phyloP scores from a whole-genome alignment of 2,797 vertebrate species.

The Rhabdophis nuchalis region DNA sequence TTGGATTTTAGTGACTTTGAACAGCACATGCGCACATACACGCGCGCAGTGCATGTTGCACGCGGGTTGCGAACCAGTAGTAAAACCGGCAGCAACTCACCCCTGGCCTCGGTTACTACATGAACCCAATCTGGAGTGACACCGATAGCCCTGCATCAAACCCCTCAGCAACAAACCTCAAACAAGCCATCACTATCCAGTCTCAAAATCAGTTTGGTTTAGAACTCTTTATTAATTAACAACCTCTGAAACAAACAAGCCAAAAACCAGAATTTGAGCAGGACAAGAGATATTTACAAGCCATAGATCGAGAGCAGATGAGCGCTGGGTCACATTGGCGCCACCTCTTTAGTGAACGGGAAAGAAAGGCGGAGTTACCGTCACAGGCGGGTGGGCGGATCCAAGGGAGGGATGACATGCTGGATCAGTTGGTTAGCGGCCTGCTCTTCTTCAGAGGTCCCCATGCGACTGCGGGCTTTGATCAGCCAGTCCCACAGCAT shows the following conservation, averaged over 20 bases:
- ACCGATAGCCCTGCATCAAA: not conserved
- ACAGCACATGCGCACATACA: too few species aligned
- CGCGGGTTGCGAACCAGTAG: too few species aligned
- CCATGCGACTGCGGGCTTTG: not conserved
- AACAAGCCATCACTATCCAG: not conserved
- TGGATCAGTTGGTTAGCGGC: not conserved
- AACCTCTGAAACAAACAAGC: not conserved
- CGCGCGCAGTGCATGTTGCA: too few species aligned
- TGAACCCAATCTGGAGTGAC: not conserved
- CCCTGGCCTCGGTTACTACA: not conserved
- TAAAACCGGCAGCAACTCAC: too few species aligned
- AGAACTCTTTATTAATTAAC: not conserved
- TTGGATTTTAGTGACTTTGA: too few species aligned
- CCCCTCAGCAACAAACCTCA: not conserved
- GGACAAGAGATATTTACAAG: not conserved
- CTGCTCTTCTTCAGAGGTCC: not conserved
- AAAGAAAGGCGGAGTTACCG: too few species aligned
- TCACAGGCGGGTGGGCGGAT: not conserved
- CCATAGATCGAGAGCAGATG: not conserved
- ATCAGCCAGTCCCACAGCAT: conserved; percentile 22
- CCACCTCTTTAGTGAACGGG: not conserved
- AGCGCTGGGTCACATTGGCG: not conserved
- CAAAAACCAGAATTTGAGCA: not conserved
- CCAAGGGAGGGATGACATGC: not conserved
- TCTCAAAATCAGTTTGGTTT: not conserved